These are phyloP conservation scores for Leptoteleia sp. DNA, from an alignment of 1,140 invertebrate species.

Conservation along the genomic window DNA sequence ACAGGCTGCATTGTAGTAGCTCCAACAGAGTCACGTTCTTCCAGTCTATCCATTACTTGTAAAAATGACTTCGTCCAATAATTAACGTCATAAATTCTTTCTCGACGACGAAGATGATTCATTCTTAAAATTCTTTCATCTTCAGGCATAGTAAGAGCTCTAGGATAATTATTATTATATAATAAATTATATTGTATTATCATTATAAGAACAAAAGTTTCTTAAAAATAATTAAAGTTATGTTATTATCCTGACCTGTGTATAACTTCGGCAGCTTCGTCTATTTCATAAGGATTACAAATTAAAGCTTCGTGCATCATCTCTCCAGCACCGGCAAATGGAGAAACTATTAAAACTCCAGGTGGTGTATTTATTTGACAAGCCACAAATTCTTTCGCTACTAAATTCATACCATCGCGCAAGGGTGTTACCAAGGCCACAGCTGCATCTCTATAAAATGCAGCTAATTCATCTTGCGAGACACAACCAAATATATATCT, in stretches of 20 bases:
- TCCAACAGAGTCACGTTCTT: slow-evolving; percentile 89
- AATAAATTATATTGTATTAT: no score
- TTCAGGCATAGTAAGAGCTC: slow-evolving; percentile 93
- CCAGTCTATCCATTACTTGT: slow-evolving; percentile 91
- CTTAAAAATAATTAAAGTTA: no score
- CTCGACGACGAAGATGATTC: slow-evolving; percentile 90
- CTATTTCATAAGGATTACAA: slow-evolving; percentile 94
- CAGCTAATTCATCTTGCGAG: slow-evolving; percentile 91
- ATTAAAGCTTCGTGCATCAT: slow-evolving; percentile 95
- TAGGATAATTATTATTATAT: slow-evolving; percentile 11
- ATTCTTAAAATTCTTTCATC: slow-evolving; percentile 93
- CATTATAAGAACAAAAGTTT: no score
- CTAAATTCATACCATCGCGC: slow-evolving; percentile 95
- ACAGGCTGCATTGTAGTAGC: slow-evolving; percentile 91
- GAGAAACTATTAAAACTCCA: slow-evolving; percentile 93
- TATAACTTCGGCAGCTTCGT: slow-evolving; percentile 92
- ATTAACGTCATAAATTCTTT: slow-evolving; percentile 91
- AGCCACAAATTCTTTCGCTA: slow-evolving; percentile 96
- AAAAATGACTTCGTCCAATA: slow-evolving; percentile 94
- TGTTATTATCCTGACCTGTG: slow-evolving; percentile 83
- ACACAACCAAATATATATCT: slow-evolving; percentile 95
- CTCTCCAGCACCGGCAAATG: slow-evolving; percentile 94
- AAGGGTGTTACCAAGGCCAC: slow-evolving; percentile 93
- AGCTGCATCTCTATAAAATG: slow-evolving; percentile 91
- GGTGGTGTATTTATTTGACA: slow-evolving; percentile 93